A percentile compares a stretch with the other conserved stretches of the same genome.
Evolutionary conservation across 2,113 vertebrate genomes (phyloP).

Genomic region (Ammodytes dubius): DNA sequence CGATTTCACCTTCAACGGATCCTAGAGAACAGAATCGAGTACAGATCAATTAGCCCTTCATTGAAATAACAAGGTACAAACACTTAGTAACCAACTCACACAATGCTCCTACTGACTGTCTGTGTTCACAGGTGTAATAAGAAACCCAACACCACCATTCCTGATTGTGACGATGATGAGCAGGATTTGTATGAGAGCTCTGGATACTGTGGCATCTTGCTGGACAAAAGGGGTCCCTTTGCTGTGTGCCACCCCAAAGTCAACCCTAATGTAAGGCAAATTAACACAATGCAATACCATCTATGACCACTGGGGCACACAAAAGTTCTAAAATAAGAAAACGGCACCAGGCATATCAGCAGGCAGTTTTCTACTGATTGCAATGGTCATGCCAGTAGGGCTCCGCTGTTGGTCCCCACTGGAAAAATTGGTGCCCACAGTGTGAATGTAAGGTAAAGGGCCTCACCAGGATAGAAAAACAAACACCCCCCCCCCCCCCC

Average conservation of each 20-base stretch:
- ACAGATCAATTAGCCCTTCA: neutral
- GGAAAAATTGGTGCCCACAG: too few relatives aligned
- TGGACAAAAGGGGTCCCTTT: slow-evolving; percentile 75
- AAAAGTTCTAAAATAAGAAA: too few relatives aligned
- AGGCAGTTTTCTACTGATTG: too few relatives aligned
- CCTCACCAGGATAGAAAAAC: too few relatives aligned
- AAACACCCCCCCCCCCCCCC: neutral
- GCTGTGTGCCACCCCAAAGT: slow-evolving; percentile 71
- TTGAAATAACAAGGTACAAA: neutral
- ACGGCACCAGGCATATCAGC: too few relatives aligned
- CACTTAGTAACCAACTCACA: neutral
- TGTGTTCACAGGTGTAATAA: slow-evolving; percentile 78
- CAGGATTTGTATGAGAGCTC: slow-evolving; percentile 80
- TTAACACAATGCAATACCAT: too few relatives aligned
- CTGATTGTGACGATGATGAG: slow-evolving; percentile 76
- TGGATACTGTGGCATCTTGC: slow-evolving; percentile 80
- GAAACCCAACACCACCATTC: slow-evolving; percentile 70
- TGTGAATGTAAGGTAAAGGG: too few relatives aligned
- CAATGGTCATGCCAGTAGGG: too few relatives aligned
- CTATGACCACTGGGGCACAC: too few relatives aligned
- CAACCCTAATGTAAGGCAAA: slow-evolving; percentile 78
- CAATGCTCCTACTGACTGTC: neutral
- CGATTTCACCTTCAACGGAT: too few relatives aligned
- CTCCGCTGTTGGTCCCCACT: too few relatives aligned
- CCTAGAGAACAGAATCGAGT: too few relatives aligned